phyloP scores from a whole-genome alignment of 2,888 invertebrate genomes.

The Schizotus pectinicornis region DNA sequence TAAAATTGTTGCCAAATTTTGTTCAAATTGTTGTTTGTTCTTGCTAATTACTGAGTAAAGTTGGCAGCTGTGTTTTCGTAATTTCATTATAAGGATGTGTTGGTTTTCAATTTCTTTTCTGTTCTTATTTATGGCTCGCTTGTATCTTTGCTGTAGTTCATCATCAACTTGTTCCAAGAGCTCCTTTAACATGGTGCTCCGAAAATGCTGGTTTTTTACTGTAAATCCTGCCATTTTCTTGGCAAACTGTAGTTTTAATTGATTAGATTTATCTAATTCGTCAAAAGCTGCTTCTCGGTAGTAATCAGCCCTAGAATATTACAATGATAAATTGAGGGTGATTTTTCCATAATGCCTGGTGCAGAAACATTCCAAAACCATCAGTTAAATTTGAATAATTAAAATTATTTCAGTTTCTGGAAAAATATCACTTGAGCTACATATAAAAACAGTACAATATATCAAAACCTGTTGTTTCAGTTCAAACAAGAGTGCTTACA shows the following conservation, averaged over 20 bases:
- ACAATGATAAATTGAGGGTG: background rate
- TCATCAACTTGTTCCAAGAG: constrained; percentile 1
- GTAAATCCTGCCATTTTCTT: constrained; percentile 3
- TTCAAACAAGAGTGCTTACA: too few relatives aligned
- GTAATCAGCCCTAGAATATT: constrained; percentile 12
- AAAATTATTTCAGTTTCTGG: too few relatives aligned
- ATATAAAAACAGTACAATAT: too few relatives aligned
- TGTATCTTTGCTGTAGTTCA: constrained; percentile 14
- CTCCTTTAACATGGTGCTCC: constrained; percentile 5
- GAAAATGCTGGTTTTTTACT: background rate
- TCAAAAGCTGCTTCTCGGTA: constrained; percentile 12
- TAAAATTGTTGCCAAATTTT: constrained; percentile 4
- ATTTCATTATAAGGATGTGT: constrained; percentile 2
- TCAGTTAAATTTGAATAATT: too few relatives aligned
- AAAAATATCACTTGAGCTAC: too few relatives aligned
- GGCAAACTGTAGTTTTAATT: constrained; percentile 13
- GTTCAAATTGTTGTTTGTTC: constrained; percentile 6
- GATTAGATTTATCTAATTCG: constrained; percentile 12
- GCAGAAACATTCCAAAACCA: too few relatives aligned
- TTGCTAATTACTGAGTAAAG: constrained; percentile 10
- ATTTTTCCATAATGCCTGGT: too few relatives aligned
- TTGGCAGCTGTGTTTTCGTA: constrained; percentile 12
- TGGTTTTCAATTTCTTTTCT: constrained; percentile 13
- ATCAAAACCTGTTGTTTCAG: too few relatives aligned
- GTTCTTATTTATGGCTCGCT: constrained; percentile 7